Percentiles rank a stretch among this genome's conserved stretches.
Conservation (phyloP, 2,113 vertebrate species). For the Ceuthmochares aereus region DNA sequence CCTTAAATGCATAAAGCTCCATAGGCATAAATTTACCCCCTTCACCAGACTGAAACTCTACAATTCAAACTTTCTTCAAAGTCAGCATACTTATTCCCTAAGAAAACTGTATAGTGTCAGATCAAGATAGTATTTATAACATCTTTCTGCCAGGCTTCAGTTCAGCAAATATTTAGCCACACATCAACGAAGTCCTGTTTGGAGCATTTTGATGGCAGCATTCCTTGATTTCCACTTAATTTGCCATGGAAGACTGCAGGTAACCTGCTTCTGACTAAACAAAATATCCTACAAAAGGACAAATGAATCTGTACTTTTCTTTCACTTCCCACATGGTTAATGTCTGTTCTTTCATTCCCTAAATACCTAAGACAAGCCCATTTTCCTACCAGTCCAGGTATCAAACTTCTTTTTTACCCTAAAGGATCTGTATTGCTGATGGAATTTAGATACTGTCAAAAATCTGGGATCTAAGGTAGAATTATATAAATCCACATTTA, state of each 20-base stretch:
- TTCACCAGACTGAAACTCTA: neutral
- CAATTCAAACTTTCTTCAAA: neutral
- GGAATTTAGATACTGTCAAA: neutral
- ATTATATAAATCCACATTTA: neutral
- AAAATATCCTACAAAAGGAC: neutral
- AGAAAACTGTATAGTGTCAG: neutral
- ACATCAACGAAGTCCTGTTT: neutral
- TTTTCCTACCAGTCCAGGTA: neutral
- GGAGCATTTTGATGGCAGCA: neutral
- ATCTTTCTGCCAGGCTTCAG: neutral
- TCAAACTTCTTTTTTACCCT: neutral
- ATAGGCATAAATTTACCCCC: neutral
- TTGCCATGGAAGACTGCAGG: neutral
- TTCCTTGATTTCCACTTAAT: neutral
- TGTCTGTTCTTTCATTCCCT: neutral
- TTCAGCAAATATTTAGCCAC: neutral
- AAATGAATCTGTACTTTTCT: neutral
- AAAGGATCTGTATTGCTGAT: neutral
- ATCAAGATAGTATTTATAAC: neutral
- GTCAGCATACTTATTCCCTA: neutral
- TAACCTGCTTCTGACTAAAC: neutral
- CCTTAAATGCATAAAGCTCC: neutral
- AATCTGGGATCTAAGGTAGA: neutral
- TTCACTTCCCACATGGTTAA: neutral
- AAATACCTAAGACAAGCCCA: neutral